Base-by-base conservation (phyloP, 2,113 vertebrate genomes). In the Pterophyllum scalare region DNA sequence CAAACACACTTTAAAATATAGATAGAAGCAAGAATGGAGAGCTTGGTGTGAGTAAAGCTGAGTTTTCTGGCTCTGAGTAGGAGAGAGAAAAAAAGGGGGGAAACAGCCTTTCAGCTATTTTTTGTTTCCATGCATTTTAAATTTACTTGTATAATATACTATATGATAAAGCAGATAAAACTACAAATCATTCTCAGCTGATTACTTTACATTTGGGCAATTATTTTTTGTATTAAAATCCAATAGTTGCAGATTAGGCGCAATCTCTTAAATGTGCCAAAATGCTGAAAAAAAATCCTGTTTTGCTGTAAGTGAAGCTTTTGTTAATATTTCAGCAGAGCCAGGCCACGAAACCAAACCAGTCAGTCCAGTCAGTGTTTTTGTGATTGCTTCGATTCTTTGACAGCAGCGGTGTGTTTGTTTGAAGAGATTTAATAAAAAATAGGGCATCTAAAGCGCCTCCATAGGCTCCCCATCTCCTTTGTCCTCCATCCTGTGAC, bases 381-480 rank as follows among this genome's bases (percentile, higher is more conserved):
- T 28, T 59, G 22, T 60, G 40, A 43, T 7, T 5, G 12, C 38
- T 38, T 75, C 4, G 26, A n/a, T 13, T 52, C 22, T 60, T 7
- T 2, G 75, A 52, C 35, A 35, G 35, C 35, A 61, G n/a, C 0
- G 2, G 1, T 22, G 3, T 12, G 49, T 84, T 77, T 84, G 57
- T 81, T 57, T 78, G 61, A 58, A 79, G 54, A 20, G 77, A 70
- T 22, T n/a, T 46, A 67, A 61, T 67, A 54, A 67, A 84, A 84
- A 72, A 35, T 15, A 13, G 64, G 28, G 61, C 31, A 52, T 67
- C 62, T 46, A 64, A 6, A n/a, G 40, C 64, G 22, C 22, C 56
- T 65, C 35, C 15, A 0, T 76, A 31, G 78, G 59, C 31, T 35
- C 81, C 57, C 64, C 67, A n/a, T 54, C 43, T 72, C 26, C 67